Evolutionary conservation across 2,113 vertebrate genomes (phyloP), one percentile per base, ranked within the genome.

Genomic region (Psittacus erithacus): DNA sequence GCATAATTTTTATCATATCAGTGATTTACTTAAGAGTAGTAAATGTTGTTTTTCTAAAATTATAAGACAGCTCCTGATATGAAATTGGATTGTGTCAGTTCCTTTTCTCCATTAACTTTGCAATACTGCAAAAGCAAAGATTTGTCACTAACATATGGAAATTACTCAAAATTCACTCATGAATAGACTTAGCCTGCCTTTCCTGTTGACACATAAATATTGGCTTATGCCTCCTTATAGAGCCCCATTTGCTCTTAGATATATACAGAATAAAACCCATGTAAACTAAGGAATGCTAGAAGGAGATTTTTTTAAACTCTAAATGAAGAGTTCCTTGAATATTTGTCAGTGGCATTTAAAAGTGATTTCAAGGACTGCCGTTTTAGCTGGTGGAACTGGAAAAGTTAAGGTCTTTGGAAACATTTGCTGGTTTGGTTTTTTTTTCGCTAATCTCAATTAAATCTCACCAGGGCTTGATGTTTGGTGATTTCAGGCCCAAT

Each of bases 31-130:
- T 86, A 95, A 41, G 86, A 90, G 88, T 93, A 88, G 76, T 44
- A 71, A 92, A 80, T 60, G 69, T 86, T 93, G 60, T 86, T 94
- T 93, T 87, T 44, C 55, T 89, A 35, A 93, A 95, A 80, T 76
- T 68, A 24, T 81, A 67, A 85, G 69, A 46, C 80, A 92, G 77
- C 63, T 86, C 53, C 67, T 57, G 83, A 88, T 53, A 82, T 2
- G 55, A 83, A 96, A 97, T 85, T 83, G 69, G 91, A 86, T 93
- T 94, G 87, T 77, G 57, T 35, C 68, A 47, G 75, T 83, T 91
- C 63, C 33, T 97, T 92, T 90, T 93, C 82, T 65, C 63, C 65
- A 75, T 46, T 70, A 57, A 65, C 76, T 94, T 82, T 71, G 67
- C 82, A 85, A 71, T 44, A 64, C 10, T 57, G 88, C 59, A 90